Percentiles rank a stretch among this genome's conserved stretches.
These are phyloP conservation scores for Leucoraja erinaceus DNA, from an alignment of 2,113 vertebrate species.

Conservation along the genomic window DNA sequence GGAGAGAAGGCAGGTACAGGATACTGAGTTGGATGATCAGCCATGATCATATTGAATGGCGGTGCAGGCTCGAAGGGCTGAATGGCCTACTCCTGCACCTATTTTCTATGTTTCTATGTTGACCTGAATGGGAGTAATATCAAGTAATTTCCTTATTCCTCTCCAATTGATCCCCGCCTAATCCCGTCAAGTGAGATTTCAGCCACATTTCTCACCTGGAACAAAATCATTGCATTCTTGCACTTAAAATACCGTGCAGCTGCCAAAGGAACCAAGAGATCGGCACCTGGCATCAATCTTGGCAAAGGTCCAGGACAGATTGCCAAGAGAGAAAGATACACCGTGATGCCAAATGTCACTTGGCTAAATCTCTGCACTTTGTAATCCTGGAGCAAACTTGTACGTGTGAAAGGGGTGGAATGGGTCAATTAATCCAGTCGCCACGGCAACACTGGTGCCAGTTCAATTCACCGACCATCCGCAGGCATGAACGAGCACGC, in stretches of 20 bases:
- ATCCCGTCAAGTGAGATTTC: neutral
- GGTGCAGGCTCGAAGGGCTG: too few species aligned
- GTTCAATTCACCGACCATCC: neutral
- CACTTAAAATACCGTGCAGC: neutral
- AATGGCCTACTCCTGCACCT: too few species aligned
- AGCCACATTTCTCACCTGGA: slow-evolving; percentile 3
- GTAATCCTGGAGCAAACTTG: neutral
- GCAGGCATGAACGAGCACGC: neutral
- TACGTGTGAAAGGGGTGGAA: neutral
- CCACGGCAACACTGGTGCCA: neutral
- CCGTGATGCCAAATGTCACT: neutral
- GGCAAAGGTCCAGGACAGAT: neutral
- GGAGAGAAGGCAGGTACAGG: too few species aligned
- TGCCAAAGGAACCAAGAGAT: slow-evolving; percentile 15
- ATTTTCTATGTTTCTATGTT: too few species aligned
- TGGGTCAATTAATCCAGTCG: neutral
- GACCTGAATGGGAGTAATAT: neutral
- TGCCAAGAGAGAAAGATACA: neutral
- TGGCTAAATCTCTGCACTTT: neutral
- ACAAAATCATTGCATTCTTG: slow-evolving; percentile 12
- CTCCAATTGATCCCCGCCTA: neutral
- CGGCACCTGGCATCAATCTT: neutral
- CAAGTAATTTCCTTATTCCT: neutral
- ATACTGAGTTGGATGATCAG: too few species aligned
- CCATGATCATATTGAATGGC: too few species aligned